Percentiles rank a stretch among this genome's conserved stretches.
Evolutionary conservation across 1,140 invertebrate genomes (phyloP).

Genomic region (Oedothorax gibbosus): DNA sequence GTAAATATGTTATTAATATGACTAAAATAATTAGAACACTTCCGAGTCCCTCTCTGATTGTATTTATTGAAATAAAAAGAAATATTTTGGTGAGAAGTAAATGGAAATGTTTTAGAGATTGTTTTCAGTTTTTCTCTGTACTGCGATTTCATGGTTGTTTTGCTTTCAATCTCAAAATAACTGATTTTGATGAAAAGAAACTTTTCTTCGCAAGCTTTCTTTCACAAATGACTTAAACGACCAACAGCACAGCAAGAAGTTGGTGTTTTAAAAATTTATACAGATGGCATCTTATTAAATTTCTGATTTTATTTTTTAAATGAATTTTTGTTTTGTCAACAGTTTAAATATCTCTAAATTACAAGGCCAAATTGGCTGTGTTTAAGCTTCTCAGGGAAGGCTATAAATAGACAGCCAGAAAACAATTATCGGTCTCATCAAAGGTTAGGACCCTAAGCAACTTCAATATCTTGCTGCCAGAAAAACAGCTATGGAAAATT

Average conservation of each 20-base stretch:
- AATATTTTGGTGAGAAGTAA: background rate
- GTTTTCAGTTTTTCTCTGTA: too few species aligned
- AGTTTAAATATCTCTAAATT: background rate
- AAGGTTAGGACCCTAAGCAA: background rate
- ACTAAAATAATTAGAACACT: background rate
- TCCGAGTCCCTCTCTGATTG: background rate
- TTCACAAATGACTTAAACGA: too few species aligned
- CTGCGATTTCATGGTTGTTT: too few species aligned
- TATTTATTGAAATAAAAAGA: background rate
- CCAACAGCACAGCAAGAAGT: too few species aligned
- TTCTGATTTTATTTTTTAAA: background rate
- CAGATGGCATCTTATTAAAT: background rate
- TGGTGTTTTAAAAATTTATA: constrained; percentile 2
- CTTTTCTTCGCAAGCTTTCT: too few species aligned
- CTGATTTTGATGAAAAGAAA: too few species aligned
- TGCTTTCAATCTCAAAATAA: too few species aligned
- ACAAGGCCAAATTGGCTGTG: background rate
- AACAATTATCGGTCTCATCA: background rate
- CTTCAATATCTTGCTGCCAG: too few species aligned
- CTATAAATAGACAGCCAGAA: background rate
- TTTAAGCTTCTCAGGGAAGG: background rate
- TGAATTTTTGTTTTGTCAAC: too few species aligned
- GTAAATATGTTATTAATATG: background rate
- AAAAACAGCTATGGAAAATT: too few species aligned
- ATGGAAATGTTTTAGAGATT: too few species aligned